Conservation (phyloP, 2,797 vertebrate species). For the Bryconaethiops microstoma region DNA sequence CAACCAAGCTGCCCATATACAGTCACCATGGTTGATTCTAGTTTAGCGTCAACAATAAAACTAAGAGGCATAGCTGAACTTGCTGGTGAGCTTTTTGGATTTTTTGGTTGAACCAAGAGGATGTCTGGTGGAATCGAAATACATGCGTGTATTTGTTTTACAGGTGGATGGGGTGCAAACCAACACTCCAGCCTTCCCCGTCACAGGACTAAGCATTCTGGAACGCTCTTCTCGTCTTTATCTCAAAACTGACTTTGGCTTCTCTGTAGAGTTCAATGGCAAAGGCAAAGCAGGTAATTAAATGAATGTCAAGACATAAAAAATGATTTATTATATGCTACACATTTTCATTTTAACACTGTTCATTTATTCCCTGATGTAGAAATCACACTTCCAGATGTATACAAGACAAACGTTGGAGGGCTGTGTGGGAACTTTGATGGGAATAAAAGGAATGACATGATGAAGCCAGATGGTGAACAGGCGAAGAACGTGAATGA, state of each 20-base stretch:
- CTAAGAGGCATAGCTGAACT: too few species aligned
- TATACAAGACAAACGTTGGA: constrained; percentile 74
- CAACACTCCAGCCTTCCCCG: constrained; percentile 69
- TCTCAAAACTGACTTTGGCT: constrained; percentile 84
- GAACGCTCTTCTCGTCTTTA: constrained; percentile 71
- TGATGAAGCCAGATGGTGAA: constrained; percentile 75
- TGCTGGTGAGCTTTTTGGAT: too few species aligned
- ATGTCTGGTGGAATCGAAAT: too few species aligned
- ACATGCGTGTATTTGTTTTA: not conserved
- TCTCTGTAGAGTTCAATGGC: constrained; percentile 79
- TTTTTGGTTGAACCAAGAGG: too few species aligned
- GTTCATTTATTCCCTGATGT: not conserved
- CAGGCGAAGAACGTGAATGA: constrained; percentile 62
- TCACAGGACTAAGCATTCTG: constrained; percentile 76
- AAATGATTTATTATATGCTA: too few species aligned
- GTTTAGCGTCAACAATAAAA: too few species aligned
- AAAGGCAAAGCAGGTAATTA: constrained; percentile 76
- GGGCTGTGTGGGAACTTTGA: constrained; percentile 88
- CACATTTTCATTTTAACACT: not conserved
- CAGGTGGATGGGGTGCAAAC: constrained; percentile 79
- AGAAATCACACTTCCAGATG: constrained; percentile 80
- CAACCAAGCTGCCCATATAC: too few species aligned
- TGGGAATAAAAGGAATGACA: constrained; percentile 71
- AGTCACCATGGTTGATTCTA: too few species aligned
- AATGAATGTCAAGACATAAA: too few species aligned